phyloP scores from a whole-genome alignment of 2,888 invertebrate genomes.

The Ischnura elegans region DNA sequence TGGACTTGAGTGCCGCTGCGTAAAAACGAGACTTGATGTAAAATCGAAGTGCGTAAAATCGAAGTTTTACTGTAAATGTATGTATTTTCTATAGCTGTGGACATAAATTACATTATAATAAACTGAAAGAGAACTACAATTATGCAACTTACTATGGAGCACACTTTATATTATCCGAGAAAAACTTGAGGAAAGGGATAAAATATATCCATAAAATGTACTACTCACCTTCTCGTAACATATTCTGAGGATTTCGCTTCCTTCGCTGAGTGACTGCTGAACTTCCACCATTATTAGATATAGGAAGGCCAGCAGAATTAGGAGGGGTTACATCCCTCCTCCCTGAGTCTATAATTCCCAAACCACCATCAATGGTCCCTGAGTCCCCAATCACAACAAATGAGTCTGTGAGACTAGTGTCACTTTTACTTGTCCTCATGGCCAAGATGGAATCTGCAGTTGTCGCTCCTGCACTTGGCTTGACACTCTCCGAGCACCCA shows the following conservation, averaged over 20 bases:
- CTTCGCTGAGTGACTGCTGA: conserved; percentile 72
- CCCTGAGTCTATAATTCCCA: conserved; percentile 69
- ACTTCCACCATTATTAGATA: conserved; percentile 68
- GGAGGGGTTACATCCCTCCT: conserved; percentile 71
- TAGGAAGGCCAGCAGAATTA: conserved; percentile 36
- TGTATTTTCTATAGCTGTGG: not conserved
- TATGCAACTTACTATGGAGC: not conserved
- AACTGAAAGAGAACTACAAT: not conserved
- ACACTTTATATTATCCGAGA: not conserved
- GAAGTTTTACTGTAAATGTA: too few species aligned
- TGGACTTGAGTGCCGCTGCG: too few species aligned
- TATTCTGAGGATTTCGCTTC: conserved; percentile 76
- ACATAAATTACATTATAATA: not conserved
- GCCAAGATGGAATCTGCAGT: conserved; percentile 73
- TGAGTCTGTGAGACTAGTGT: conserved; percentile 93
- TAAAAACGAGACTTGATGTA: too few species aligned
- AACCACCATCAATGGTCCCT: conserved; percentile 72
- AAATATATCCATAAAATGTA: not conserved
- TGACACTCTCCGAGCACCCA: conserved; percentile 68
- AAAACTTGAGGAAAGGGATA: not conserved
- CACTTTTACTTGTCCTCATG: conserved; percentile 92
- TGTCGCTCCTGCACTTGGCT: not conserved
- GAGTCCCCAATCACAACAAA: conserved; percentile 82
- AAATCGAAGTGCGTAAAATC: too few species aligned
- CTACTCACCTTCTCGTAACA: conserved; percentile 77